Evolutionary conservation across 2,113 vertebrate species (phyloP).

Genomic region (Pithys albifrons): DNA sequence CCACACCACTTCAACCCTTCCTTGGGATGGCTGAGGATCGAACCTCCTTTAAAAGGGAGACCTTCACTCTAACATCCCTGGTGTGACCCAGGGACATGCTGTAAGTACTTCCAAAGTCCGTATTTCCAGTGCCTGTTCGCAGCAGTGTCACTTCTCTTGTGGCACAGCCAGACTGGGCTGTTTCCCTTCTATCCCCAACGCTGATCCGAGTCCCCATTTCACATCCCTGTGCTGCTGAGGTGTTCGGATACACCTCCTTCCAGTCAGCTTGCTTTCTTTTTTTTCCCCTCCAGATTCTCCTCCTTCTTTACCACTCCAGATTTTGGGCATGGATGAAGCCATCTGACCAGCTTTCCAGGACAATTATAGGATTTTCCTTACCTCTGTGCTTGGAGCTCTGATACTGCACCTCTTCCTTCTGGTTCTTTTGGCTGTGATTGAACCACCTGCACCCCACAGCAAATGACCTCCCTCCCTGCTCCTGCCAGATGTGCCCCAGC

Average conservation of each 20-base stretch:
- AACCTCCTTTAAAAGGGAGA: accelerated
- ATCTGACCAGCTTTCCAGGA: not conserved
- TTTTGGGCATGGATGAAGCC: not conserved
- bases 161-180: not conserved
- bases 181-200: accelerated
- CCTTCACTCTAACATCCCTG: accelerated
- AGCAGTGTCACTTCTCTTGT: accelerated
- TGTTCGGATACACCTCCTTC: not conserved
- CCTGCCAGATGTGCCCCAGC: not conserved
- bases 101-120: accelerated
- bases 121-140: accelerated
- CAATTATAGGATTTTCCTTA: accelerated
- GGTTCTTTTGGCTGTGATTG: accelerated
- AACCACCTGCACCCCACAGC: not conserved
- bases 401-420: accelerated
- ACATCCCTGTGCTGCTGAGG: not conserved
- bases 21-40: not conserved
- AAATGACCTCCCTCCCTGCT: not conserved
- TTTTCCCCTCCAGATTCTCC: not conserved
- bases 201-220: not conserved
- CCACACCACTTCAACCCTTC: accelerated
- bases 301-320: not conserved
- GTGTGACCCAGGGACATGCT: not conserved
- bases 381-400: not conserved
- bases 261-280: not conserved